Percentiles rank a stretch among this genome's conserved stretches.
These are phyloP conservation scores for Enteromius viviparus DNA, from an alignment of 2,797 vertebrate species.

Conservation along the genomic window DNA sequence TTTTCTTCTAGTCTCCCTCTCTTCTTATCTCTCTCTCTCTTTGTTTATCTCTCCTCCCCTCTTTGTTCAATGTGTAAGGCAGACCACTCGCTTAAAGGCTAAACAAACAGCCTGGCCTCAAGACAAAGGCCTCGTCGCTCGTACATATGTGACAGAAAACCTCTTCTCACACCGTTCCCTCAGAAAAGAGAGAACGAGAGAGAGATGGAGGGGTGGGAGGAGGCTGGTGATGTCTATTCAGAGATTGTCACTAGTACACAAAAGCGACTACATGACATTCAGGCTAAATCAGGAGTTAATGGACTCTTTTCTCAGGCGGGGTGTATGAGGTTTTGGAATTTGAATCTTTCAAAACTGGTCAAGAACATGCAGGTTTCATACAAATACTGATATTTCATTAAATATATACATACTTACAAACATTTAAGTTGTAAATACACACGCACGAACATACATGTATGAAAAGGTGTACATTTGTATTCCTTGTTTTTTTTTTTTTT, in stretches of 20 bases:
- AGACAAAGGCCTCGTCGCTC: conserved; percentile 75
- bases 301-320: conserved; percentile 80
- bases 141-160: conserved; percentile 74
- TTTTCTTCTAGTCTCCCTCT: not conserved
- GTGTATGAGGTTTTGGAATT: conserved; percentile 63
- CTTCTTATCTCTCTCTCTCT: conserved; percentile 6
- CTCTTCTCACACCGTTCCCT: conserved; percentile 63
- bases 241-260: conserved; percentile 77
- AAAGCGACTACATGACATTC: conserved; percentile 76
- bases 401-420: not conserved
- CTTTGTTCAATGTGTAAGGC: conserved; percentile 68
- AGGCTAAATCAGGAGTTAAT: conserved; percentile 82
- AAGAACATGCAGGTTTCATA: not conserved
- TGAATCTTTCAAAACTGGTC: conserved; percentile 12
- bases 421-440: not conserved
- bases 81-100: conserved; percentile 67
- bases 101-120: conserved; percentile 76
- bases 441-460: not conserved
- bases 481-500: too few species aligned
- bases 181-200: conserved; percentile 2
- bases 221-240: conserved; percentile 75
- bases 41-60: conserved; percentile 23
- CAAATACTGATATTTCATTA: not conserved
- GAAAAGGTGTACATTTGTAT: not conserved
- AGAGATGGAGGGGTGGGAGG: conserved; percentile 58